Evolutionary conservation across 2,113 vertebrate genomes (phyloP).

Genomic region (Sinosuthora webbiana): DNA sequence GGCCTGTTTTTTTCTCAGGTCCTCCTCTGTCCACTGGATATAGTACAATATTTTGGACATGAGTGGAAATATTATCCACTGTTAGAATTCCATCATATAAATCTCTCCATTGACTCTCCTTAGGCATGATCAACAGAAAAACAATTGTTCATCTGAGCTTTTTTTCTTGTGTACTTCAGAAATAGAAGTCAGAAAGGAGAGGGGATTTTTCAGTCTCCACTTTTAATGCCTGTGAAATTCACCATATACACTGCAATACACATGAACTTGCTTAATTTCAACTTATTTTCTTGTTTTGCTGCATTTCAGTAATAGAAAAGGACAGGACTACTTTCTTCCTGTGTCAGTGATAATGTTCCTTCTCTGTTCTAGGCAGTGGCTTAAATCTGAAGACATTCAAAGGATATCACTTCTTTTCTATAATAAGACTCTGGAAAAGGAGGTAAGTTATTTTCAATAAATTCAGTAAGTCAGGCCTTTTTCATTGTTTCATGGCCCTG

Average conservation of each 20-base stretch:
- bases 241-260: not conserved
- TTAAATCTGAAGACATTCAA: conserved; percentile 98
- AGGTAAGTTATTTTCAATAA: conserved; percentile 77
- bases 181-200: not conserved
- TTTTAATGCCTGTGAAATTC: not conserved
- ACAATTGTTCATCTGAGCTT: not conserved
- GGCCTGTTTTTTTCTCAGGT: not conserved
- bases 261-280: not conserved
- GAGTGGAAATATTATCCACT: not conserved
- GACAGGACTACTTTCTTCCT: not conserved
- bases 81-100: not conserved
- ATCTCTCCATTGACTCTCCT: not conserved
- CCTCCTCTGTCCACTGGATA: not conserved
- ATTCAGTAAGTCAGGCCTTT: not conserved
- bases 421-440: conserved; percentile 92
- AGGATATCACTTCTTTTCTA: conserved; percentile 97
- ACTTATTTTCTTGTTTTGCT: not conserved
- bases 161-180: not conserved
- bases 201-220: not conserved
- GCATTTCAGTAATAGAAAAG: not conserved
- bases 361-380: conserved; percentile 87
- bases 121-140: not conserved
- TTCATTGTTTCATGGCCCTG: not conserved
- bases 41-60: not conserved
- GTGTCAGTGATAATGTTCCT: not conserved